A percentile compares a stretch with the other conserved stretches of the same genome.
These are phyloP conservation scores for Gonocerus acuteangulatus DNA, from an alignment of 2,888 invertebrate species.

Conservation along the genomic window DNA sequence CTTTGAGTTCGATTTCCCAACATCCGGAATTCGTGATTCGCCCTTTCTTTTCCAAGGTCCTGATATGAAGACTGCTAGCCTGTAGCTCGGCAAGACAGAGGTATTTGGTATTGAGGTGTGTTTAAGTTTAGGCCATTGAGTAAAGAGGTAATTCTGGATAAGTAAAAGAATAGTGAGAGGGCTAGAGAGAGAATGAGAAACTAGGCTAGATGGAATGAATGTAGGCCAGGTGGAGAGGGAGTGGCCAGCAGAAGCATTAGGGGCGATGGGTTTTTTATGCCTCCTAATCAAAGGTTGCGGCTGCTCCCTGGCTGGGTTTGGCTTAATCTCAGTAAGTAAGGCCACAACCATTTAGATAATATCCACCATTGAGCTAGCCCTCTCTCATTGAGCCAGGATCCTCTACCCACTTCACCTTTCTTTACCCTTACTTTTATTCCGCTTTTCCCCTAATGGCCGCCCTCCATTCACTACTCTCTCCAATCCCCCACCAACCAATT, in stretches of 20 bases:
- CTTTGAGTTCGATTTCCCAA: too few relatives aligned
- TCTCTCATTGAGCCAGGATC: not conserved
- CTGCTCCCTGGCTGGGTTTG: not conserved
- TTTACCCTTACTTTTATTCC: conserved; percentile 20
- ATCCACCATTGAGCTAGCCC: conserved; percentile 5
- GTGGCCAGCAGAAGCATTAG: conserved; percentile 9
- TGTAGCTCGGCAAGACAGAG: too few relatives aligned
- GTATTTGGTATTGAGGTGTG: too few relatives aligned
- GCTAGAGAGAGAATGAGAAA: too few relatives aligned
- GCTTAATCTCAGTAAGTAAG: conserved; percentile 28
- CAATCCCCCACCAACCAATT: conserved; percentile 9
- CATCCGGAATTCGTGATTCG: too few relatives aligned
- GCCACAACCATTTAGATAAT: conserved; percentile 28
- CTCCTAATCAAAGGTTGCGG: conserved; percentile 18
- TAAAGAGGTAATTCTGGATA: too few relatives aligned
- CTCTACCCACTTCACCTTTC: conserved; percentile 15
- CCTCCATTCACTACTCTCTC: conserved; percentile 12
- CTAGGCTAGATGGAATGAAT: too few relatives aligned
- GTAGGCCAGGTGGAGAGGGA: not conserved
- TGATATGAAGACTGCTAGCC: too few relatives aligned
- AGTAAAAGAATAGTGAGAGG: too few relatives aligned
- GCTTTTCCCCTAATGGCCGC: conserved; percentile 20
- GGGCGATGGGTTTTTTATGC: conserved; percentile 18
- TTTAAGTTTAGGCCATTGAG: too few relatives aligned
- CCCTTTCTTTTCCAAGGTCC: too few relatives aligned